A percentile compares a stretch with the other conserved stretches of the same genome.
phyloP scores from a whole-genome alignment of 1,140 invertebrate genomes.

The Archegozetes longisetosus region DNA sequence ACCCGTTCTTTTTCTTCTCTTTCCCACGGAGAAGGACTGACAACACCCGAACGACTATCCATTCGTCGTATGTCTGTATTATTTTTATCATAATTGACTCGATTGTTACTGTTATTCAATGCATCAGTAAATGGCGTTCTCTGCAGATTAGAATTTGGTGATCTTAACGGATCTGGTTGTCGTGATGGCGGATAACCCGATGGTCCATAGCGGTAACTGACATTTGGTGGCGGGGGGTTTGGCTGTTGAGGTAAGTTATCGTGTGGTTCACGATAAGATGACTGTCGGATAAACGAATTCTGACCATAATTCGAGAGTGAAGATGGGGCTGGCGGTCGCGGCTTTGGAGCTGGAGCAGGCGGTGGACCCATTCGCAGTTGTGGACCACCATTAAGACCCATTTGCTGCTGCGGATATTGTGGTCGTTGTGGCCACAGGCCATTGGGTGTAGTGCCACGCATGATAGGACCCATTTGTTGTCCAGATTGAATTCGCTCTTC shows the following conservation, averaged over 20 bases:
- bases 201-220: slow-evolving; percentile 22
- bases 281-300: neutral
- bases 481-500: slow-evolving; percentile 36
- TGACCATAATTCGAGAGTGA: neutral
- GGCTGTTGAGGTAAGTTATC: slow-evolving; percentile 6
- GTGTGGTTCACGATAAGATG: neutral
- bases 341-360: slow-evolving; percentile 31
- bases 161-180: slow-evolving; percentile 1
- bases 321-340: slow-evolving; percentile 8
- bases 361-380: slow-evolving; percentile 34
- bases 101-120: neutral
- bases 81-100: neutral
- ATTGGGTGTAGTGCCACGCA: slow-evolving; percentile 1
- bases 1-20: slow-evolving; percentile 69
- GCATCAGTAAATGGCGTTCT: neutral
- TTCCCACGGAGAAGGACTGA: slow-evolving; percentile 63
- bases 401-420: slow-evolving; percentile 10
- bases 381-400: slow-evolving; percentile 24
- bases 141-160: slow-evolving; percentile 30
- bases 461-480: neutral
- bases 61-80: neutral
- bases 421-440: slow-evolving; percentile 1
- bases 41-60: slow-evolving; percentile 10
- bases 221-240: slow-evolving; percentile 5
- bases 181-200: slow-evolving; percentile 20